These are phyloP conservation scores for Chlorodrepanis virens DNA, from an alignment of 2,113 vertebrate species.

Conservation along the genomic window DNA sequence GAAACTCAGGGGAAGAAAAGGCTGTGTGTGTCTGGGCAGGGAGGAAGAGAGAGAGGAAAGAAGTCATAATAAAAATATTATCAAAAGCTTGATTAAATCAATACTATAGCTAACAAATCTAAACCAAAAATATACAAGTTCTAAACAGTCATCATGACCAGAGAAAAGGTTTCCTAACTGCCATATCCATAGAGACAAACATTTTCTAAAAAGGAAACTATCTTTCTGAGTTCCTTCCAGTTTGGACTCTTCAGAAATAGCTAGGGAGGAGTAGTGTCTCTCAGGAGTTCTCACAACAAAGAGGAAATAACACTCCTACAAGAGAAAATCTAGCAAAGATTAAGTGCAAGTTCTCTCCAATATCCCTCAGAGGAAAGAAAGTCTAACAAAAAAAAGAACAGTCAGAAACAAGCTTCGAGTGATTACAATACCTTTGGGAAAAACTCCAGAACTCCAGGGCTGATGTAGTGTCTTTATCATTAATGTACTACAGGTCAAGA, in stretches of 20 bases:
- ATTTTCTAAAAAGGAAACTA: conserved; percentile 9
- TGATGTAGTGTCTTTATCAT: neutral
- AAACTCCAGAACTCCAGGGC: neutral
- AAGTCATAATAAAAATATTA: conserved; percentile 32
- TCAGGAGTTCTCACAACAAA: neutral
- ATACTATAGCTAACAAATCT: neutral
- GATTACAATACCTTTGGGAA: neutral
- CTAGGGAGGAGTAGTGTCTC: neutral
- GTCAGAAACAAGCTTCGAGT: neutral
- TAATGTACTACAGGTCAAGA: neutral
- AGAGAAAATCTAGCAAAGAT: neutral
- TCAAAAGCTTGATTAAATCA: neutral
- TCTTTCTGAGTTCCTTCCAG: conserved; percentile 8
- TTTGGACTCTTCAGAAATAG: neutral
- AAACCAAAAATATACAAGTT: neutral
- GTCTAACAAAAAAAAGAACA: neutral
- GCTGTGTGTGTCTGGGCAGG: neutral
- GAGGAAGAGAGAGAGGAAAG: neutral
- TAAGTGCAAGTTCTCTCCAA: neutral
- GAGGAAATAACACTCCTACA: conserved; percentile 18
- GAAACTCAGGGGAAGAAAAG: neutral
- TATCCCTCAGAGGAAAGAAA: neutral
- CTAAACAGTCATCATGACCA: neutral
- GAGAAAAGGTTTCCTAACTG: neutral
- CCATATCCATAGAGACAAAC: neutral